Evolutionary conservation across 2,888 invertebrate species (phyloP).

Genomic region (Copidosoma aretas): DNA sequence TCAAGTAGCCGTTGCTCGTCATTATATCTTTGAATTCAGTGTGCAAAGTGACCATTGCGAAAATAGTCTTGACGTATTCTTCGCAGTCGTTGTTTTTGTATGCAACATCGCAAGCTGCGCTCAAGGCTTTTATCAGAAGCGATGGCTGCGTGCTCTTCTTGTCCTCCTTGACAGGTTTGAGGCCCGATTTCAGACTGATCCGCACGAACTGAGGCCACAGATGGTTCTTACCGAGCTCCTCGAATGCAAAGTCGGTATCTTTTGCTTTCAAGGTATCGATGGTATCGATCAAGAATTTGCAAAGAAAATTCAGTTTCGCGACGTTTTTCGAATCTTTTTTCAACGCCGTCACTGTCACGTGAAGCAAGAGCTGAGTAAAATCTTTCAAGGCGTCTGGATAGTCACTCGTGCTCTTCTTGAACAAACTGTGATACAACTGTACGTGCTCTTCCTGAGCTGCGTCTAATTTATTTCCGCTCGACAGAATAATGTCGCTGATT

Average conservation of each 20-base stretch:
- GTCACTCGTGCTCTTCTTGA: constrained; percentile 44
- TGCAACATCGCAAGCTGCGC: constrained; percentile 67
- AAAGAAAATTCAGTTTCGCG: constrained; percentile 50
- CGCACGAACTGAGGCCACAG: constrained; percentile 59
- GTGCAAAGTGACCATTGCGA: constrained; percentile 79
- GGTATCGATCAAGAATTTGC: constrained; percentile 44
- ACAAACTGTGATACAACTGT: constrained; percentile 50
- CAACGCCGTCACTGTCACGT: constrained; percentile 51
- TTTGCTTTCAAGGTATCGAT: constrained; percentile 45
- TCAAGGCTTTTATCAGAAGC: constrained; percentile 66
- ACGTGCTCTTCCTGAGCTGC: constrained; percentile 49
- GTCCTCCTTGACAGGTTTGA: constrained; percentile 63
- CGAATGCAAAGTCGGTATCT: constrained; percentile 42
- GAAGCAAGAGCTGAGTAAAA: constrained; percentile 53
- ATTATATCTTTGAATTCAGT: constrained; percentile 78
- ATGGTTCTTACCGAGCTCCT: constrained; percentile 50
- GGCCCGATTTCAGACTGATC: constrained; percentile 71
- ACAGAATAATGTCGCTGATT: constrained; percentile 49
- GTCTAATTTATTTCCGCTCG: constrained; percentile 55
- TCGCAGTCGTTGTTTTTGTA: constrained; percentile 66
- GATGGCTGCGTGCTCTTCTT: constrained; percentile 53
- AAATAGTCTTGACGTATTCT: constrained; percentile 65
- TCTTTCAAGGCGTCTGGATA: constrained; percentile 44
- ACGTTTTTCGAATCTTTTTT: constrained; percentile 55
- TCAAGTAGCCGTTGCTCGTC: constrained; percentile 62